phyloP scores from a whole-genome alignment of 2,888 invertebrate genomes.

The Ypsolopha scabrella region DNA sequence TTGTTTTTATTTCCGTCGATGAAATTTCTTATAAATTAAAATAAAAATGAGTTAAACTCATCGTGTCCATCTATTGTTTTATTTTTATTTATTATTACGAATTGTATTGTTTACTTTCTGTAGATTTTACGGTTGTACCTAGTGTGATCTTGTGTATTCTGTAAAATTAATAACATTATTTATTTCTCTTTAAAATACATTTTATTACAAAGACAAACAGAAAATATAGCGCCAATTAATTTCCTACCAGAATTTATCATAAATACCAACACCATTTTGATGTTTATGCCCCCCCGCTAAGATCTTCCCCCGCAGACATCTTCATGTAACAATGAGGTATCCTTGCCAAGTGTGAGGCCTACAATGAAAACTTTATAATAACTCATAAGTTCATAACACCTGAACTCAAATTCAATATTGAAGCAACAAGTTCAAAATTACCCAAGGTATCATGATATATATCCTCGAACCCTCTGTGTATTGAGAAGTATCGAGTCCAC shows the following conservation, averaged over 20 bases:
- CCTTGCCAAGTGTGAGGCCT: too few species aligned
- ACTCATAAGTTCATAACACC: too few species aligned
- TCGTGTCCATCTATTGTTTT: constrained; percentile 46
- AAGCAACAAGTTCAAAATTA: too few species aligned
- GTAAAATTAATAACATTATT: not conserved
- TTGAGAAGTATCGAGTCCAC: too few species aligned
- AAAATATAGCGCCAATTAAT: not conserved
- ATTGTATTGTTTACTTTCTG: not conserved
- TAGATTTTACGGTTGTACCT: constrained; percentile 1
- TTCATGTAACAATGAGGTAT: too few species aligned
- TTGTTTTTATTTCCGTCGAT: too few species aligned
- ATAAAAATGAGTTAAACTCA: constrained; percentile 55
- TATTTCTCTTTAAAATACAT: not conserved
- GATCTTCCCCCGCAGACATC: too few species aligned
- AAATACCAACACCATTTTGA: constrained; percentile 2
- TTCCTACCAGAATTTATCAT: not conserved
- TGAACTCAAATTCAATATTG: too few species aligned
- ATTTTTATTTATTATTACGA: constrained; percentile 42
- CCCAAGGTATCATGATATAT: too few species aligned
- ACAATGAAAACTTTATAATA: too few species aligned
- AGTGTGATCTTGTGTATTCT: constrained; percentile 13
- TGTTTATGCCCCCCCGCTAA: constrained; percentile 3
- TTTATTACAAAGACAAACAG: not conserved
- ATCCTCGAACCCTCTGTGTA: too few species aligned
- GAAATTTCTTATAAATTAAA: too few species aligned